Evolutionary conservation across 2,888 invertebrate genomes (phyloP), one percentile per base, ranked within the genome.

Genomic region (Cataglyphis livida): DNA sequence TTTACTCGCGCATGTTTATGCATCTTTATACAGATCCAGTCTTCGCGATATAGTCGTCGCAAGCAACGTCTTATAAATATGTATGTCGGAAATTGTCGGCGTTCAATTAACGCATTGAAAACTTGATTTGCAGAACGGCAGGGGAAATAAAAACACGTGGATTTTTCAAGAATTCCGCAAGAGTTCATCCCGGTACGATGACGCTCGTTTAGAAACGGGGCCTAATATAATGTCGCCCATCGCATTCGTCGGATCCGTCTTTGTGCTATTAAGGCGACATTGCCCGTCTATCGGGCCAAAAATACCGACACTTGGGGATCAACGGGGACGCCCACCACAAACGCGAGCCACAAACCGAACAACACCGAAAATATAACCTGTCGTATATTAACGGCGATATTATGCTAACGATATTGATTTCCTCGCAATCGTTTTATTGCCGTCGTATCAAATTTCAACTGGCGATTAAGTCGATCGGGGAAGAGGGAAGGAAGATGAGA

Each of bases 141-240:
- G 12, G 48, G 59, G 61, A 78, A 57, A 76, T 51, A 25, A 25
- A 35, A 66, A 35, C 64, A 81, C 68, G 84, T 81, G 25, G 38
- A 81, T 62, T 74, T 74, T 25, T 28, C 65, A 81, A 54, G 25
- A 81, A 66, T 78, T 84, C 79, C 86, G 76, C 68, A 18, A 48
- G 79, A 85, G 83, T 35, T 81, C 83, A 87, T 82, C 83, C 82
- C 84, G 12, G 12, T 76, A 82, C 83, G 76, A 73, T 75, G 83
- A 84, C 87, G 87, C 89, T 89, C 87, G 87, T 90, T 89, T 87
- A 87, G 87, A 91, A 92, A 93, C 92, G 86, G 86, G 87, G 87
- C 87, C 90, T 85, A 89, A 92, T 92, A 92, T 90, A 91, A 90
- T 90, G 89, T 91, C 92, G 92, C 89, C 91, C 48, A 6, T 51